phyloP scores from a whole-genome alignment of 2,888 invertebrate genomes.

The Bruchidius siliquastri region DNA sequence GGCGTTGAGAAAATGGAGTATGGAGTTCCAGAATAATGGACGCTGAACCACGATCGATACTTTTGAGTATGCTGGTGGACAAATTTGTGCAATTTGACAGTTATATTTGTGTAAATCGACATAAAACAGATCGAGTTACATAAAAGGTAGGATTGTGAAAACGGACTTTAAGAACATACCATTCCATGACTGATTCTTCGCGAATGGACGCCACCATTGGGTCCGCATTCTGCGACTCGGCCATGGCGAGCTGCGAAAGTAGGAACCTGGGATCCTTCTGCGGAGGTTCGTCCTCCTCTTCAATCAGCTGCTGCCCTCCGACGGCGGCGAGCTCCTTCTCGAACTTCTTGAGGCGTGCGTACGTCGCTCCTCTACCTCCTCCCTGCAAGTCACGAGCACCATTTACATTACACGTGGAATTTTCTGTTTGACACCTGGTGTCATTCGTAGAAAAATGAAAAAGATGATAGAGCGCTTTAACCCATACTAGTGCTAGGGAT shows the following conservation, averaged over 20 bases:
- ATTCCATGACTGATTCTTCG: conserved; percentile 28
- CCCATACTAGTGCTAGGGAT: background rate
- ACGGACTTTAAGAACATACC: too few relatives aligned
- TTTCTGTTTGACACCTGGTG: conserved; percentile 8
- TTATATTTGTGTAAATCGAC: too few relatives aligned
- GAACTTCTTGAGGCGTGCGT: conserved; percentile 9
- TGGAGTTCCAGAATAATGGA: too few relatives aligned
- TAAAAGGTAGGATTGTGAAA: too few relatives aligned
- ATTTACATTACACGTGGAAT: conserved; percentile 11
- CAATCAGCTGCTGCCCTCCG: conserved; percentile 6
- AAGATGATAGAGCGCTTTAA: background rate
- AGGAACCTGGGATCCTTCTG: conserved; percentile 22
- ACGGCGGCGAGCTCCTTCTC: conserved; percentile 10
- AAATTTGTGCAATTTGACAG: too few relatives aligned
- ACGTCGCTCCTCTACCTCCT: background rate
- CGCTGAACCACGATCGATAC: too few relatives aligned
- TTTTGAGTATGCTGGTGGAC: too few relatives aligned
- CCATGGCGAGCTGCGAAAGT: conserved; percentile 19
- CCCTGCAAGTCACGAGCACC: background rate
- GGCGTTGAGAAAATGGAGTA: too few relatives aligned
- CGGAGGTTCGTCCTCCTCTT: conserved; percentile 19
- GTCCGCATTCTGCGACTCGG: conserved; percentile 8
- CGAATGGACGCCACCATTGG: conserved; percentile 12
- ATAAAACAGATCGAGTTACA: too few relatives aligned
- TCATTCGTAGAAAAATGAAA: background rate